phyloP scores from a whole-genome alignment of 2,888 invertebrate species.

The Gymnoscelis rufifasciata region DNA sequence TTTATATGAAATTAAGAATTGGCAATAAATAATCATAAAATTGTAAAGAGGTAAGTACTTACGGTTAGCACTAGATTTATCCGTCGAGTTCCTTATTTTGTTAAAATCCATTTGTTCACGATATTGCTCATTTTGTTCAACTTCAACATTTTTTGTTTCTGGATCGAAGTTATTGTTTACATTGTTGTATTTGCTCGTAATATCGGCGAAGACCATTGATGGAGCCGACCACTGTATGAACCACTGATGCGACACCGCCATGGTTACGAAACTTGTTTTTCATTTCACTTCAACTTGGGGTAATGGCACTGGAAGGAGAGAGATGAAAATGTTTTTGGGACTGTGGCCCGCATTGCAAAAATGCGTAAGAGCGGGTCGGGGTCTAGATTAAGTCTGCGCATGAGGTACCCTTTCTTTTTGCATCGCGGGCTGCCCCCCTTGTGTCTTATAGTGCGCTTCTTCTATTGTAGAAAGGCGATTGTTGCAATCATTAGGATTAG shows the following conservation, averaged over 20 bases:
- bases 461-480: constrained; percentile 20
- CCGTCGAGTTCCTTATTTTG: constrained; percentile 23
- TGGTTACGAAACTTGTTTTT: constrained; percentile 35
- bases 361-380: constrained; percentile 50
- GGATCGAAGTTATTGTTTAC: constrained; percentile 41
- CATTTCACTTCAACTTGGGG: constrained; percentile 34
- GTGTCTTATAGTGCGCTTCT: constrained; percentile 21
- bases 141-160: too few species aligned
- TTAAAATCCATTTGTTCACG: constrained; percentile 20
- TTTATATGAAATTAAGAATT: too few species aligned
- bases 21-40: background rate
- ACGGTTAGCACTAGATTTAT: constrained; percentile 35
- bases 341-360: constrained; percentile 39
- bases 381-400: constrained; percentile 45
- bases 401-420: constrained; percentile 40
- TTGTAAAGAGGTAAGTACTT: too few species aligned
- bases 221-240: constrained; percentile 72
- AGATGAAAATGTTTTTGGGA: constrained; percentile 29
- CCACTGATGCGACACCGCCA: constrained; percentile 75
- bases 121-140: constrained; percentile 15
- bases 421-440: constrained; percentile 41
- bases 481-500: constrained; percentile 7
- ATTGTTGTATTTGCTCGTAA: constrained; percentile 50
- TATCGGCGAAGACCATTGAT: constrained; percentile 54
- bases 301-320: constrained; percentile 29